A percentile compares a stretch with the other conserved stretches of the same genome.
These are phyloP conservation scores for Cryptocephalus primarius DNA, from an alignment of 2,888 invertebrate species.

Conservation along the genomic window DNA sequence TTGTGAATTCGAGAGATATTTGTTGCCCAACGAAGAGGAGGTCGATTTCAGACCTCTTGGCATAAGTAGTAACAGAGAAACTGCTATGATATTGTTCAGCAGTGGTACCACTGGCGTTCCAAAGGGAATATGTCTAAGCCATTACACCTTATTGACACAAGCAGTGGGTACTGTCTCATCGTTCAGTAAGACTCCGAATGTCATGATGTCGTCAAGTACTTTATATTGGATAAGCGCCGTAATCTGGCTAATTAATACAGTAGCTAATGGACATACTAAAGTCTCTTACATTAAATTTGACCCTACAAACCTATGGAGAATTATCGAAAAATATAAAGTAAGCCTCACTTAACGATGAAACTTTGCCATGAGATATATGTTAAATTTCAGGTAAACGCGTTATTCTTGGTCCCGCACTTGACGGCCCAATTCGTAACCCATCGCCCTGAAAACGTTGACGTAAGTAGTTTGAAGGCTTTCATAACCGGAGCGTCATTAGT, in stretches of 20 bases:
- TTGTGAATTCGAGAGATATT: slow-evolving; percentile 10
- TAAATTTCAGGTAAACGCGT: background rate
- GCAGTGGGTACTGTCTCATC: background rate
- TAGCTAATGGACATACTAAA: too few relatives aligned
- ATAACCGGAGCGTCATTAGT: background rate
- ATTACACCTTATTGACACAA: slow-evolving; percentile 4
- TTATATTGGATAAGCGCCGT: slow-evolving; percentile 7
- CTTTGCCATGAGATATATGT: too few relatives aligned
- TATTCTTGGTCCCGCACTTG: background rate
- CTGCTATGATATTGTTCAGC: slow-evolving; percentile 23
- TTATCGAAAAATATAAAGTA: too few relatives aligned
- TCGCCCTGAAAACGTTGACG: background rate
- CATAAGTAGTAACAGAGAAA: slow-evolving; percentile 10
- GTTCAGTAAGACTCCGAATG: too few relatives aligned
- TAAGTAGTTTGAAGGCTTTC: background rate
- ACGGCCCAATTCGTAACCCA: background rate
- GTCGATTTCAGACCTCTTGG: slow-evolving; percentile 15
- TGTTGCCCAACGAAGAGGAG: slow-evolving; percentile 11
- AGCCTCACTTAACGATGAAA: too few relatives aligned
- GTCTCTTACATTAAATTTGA: too few relatives aligned
- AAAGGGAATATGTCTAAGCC: slow-evolving; percentile 22
- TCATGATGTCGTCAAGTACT: too few relatives aligned
- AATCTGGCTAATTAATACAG: background rate
- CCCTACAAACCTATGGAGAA: too few relatives aligned
- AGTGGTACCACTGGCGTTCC: slow-evolving; percentile 28